Base-by-base conservation (phyloP, 2,113 vertebrate genomes). In the Phyllopteryx taeniolatus region DNA sequence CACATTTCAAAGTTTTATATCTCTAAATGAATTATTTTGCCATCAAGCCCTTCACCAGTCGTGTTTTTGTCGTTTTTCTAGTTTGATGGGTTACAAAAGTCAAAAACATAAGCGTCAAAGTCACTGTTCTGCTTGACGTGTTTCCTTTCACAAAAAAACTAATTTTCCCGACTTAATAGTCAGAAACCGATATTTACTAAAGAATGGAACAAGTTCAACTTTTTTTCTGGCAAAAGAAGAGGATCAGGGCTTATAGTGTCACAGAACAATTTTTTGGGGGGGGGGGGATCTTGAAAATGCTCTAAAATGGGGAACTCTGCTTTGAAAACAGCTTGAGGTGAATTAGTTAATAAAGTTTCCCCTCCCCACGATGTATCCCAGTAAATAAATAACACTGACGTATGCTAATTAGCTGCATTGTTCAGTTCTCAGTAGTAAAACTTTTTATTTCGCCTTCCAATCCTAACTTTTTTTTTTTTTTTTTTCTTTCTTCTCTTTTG, bases 401-500 rank as follows among this genome's bases (percentile, higher is more conserved):
- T 42, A 6, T 31, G 63, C 20, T 44, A 66, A 66, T 66, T 27
- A 66, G 43, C 42, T 2, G n/a, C 62, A 65, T 13, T 65, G 43
- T 64, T 20, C 62, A 64, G 19, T 20, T 35, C 19, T 0, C 54
- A 10, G 11, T 56, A 22, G 22, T 1, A 33, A 31, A 27, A 59
- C 35, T 7, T 47, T 66, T 13, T n/a, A 47, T 22, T 44, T 57
- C n/a, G 14, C 27, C 27, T 66, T 46, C 11, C 43, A 17, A n/a
- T 14, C n/a, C 14, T n/a, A 51, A 46, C 35, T 61, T 71, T 54
- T n/a, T 62, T 14, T 79, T 74, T 66, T 76, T 61, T 8, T 76
- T 73, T 64, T n/a, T n/a, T n/a, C n/a, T n/a, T 76, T 20, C 46
- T 66, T 68, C 76, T 77, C 67, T 60, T 69, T 80, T 62, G 80